Evolutionary conservation across 2,113 vertebrate species (phyloP).

Genomic region (Athene noctua): DNA sequence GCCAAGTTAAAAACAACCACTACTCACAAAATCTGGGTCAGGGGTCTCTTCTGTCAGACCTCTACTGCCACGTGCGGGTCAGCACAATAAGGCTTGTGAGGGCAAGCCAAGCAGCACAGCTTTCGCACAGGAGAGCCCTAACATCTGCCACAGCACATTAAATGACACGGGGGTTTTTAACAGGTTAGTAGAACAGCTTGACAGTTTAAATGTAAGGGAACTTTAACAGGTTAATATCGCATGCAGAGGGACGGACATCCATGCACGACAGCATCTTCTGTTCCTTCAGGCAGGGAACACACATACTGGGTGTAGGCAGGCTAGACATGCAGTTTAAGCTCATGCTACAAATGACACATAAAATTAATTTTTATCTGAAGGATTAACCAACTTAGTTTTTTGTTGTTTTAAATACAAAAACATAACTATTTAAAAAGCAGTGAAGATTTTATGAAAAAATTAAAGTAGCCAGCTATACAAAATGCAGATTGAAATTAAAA

Average conservation of each 20-base stretch:
- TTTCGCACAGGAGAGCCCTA: not conserved
- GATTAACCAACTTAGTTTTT: not conserved
- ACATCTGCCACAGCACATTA: not conserved
- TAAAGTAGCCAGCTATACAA: not conserved
- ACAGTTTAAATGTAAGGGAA: not conserved
- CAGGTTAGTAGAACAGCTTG: not conserved
- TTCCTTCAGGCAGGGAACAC: not conserved
- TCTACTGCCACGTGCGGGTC: conserved; percentile 13
- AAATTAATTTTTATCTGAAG: not conserved
- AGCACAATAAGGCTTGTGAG: not conserved
- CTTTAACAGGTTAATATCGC: not conserved
- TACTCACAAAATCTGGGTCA: not conserved
- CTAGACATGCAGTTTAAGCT: not conserved
- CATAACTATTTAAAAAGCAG: not conserved
- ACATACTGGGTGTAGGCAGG: not conserved
- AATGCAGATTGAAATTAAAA: not conserved
- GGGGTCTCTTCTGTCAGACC: not conserved
- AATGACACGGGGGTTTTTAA: not conserved
- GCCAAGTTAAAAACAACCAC: not conserved
- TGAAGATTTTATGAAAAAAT: not conserved
- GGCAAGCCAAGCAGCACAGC: not conserved
- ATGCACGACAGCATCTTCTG: not conserved
- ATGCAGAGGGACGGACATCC: not conserved
- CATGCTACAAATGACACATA: not conserved
- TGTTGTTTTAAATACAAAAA: not conserved